Evolutionary conservation across 2,113 vertebrate genomes (phyloP), one percentile per base, ranked within the genome.

Genomic region (Elephas maximus): DNA sequence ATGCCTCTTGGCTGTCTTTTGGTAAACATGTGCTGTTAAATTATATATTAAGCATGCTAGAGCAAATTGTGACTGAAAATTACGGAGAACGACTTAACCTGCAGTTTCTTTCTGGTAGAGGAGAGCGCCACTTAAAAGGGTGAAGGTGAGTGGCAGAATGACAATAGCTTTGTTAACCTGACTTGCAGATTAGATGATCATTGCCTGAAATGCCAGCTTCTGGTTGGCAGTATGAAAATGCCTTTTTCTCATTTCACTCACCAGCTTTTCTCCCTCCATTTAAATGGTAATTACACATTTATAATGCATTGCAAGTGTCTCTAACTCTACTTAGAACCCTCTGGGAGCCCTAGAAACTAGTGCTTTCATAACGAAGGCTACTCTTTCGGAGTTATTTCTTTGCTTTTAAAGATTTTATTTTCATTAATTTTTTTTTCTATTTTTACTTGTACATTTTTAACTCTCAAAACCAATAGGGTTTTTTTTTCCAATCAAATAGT

Each of bases 221-320:
- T 96, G 92, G 90, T 96, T 96, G 97, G 97, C 93, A 97, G 33
- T 94, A 88, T 97, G 97, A 97, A 96, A 98, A 98, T 98, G 93
- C 93, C 95, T 97, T 98, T 98, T 94, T 90, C 92, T 91, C 77
- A 87, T 97, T 98, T 97, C 88, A 96, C 96, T 96, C 94, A 81
- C 87, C 94, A 96, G 98, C 97, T 98, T 98, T 98, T 94, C 93
- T 96, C 97, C 62, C 90, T 69, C 97, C 89, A 98, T 98, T 99
- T 98, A 98, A 98, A 98, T 99, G 98, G 96, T 99, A 99, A 99
- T 99, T 98, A 98, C 96, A 97, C 96, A 98, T 98, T 98, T 97
- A 98, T 97, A 98, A 98, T 98, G 96, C 98, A 98, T 96, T 95
- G 97, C 98, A 98, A 98, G 95, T 98, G 97, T 98, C 97, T 92